These are phyloP conservation scores for Cebus imitator DNA, from an alignment of 2,113 vertebrate species.

Conservation along the genomic window DNA sequence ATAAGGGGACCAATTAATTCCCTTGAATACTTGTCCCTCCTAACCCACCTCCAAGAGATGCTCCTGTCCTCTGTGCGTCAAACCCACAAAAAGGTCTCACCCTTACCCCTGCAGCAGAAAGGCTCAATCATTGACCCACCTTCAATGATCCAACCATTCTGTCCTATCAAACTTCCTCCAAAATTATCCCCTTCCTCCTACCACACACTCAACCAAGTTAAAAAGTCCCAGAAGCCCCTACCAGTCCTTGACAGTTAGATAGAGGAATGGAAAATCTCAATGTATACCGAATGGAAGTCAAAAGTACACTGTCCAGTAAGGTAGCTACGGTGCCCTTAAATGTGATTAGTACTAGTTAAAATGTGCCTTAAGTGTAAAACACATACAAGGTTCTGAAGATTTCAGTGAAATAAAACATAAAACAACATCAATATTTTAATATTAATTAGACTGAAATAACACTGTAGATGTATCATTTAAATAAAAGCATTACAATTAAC, in stretches of 20 bases:
- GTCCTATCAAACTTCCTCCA: background rate
- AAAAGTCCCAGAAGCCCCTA: background rate
- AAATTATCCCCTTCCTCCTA: background rate
- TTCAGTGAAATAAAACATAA: background rate
- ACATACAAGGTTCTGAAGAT: background rate
- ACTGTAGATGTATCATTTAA: background rate
- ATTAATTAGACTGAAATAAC: background rate
- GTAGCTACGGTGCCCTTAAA: background rate
- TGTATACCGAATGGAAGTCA: background rate
- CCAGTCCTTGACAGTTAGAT: background rate
- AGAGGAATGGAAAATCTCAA: background rate
- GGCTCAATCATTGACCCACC: background rate
- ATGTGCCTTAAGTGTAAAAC: background rate
- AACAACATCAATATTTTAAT: background rate
- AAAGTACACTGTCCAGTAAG: background rate
- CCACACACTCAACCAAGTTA: background rate
- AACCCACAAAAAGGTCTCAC: background rate
- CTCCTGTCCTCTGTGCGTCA: background rate
- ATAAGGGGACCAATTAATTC: background rate
- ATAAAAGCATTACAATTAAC: background rate
- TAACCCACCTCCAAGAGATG: background rate
- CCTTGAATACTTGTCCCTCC: background rate
- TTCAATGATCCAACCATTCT: background rate
- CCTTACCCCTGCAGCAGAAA: background rate
- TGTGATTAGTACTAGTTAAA: background rate